phyloP scores from a whole-genome alignment of 2,888 invertebrate genomes.

The Steinernema scapterisci region DNA sequence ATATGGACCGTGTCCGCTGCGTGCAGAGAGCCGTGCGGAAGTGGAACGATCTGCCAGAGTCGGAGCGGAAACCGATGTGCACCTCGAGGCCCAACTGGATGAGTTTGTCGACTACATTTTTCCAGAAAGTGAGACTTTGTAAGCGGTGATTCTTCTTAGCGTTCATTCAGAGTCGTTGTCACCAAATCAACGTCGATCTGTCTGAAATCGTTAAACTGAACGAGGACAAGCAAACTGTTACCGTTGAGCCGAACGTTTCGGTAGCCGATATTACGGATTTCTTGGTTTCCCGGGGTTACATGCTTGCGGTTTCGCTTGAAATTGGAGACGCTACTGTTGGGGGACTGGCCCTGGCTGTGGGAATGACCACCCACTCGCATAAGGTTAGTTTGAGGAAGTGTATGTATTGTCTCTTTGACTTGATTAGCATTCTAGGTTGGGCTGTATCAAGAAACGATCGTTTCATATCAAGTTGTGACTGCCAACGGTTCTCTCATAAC shows the following conservation, averaged over 20 bases:
- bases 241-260: conserved; percentile 76
- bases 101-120: conserved; percentile 76
- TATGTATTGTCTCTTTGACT: too few relatives aligned
- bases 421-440: conserved; percentile 71
- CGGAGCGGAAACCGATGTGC: conserved; percentile 73
- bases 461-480: conserved; percentile 75
- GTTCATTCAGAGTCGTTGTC: conserved; percentile 70
- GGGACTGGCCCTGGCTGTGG: conserved; percentile 76
- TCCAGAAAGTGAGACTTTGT: conserved; percentile 71
- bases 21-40: conserved; percentile 66
- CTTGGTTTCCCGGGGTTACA: conserved; percentile 74
- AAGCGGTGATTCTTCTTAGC: conserved; percentile 13
- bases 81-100: conserved; percentile 78
- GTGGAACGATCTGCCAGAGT: conserved; percentile 68
- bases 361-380: conserved; percentile 80
- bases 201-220: conserved; percentile 75
- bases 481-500: conserved; percentile 73
- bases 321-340: conserved; percentile 77
- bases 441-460: conserved; percentile 76
- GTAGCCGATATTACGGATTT: conserved; percentile 76
- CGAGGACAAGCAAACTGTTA: conserved; percentile 73
- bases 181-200: conserved; percentile 74
- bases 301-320: conserved; percentile 76
- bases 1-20: conserved; percentile 50
- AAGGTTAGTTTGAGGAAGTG: conserved; percentile 69